These are phyloP conservation scores for Thyatira batis DNA, from an alignment of 2,888 invertebrate species.

Conservation along the genomic window DNA sequence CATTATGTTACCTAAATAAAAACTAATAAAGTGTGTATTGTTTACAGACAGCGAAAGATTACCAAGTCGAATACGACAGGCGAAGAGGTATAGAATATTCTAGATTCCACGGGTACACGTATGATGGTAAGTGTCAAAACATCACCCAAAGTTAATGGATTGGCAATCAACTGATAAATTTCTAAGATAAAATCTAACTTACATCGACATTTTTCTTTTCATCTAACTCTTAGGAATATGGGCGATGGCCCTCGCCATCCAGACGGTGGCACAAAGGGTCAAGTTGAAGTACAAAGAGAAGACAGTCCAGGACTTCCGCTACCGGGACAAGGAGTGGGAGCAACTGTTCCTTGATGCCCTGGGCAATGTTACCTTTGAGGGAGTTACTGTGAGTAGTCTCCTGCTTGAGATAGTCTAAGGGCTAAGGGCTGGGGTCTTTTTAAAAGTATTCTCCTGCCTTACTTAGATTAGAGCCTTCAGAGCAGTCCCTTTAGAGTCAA, in stretches of 20 bases:
- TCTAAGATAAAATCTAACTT: background rate
- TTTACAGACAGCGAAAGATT: slow-evolving; percentile 93
- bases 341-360: slow-evolving; percentile 92
- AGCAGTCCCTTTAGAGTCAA: no score
- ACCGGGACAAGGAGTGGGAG: slow-evolving; percentile 94
- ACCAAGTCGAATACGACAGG: slow-evolving; percentile 91
- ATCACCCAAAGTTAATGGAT: no score
- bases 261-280: slow-evolving; percentile 91
- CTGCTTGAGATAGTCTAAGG: background rate
- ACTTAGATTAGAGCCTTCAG: no score
- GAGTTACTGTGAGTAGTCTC: slow-evolving; percentile 86
- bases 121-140: slow-evolving; percentile 94
- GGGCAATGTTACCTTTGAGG: slow-evolving; percentile 96
- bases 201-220: background rate
- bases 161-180: no score
- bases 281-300: slow-evolving; percentile 87
- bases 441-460: no score
- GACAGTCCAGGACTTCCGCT: slow-evolving; percentile 91
- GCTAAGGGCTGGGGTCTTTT: no score
- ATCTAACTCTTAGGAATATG: slow-evolving; percentile 85
- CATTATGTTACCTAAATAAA: no score
- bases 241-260: slow-evolving; percentile 97
- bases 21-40: no score
- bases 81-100: slow-evolving; percentile 92
- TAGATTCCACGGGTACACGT: slow-evolving; percentile 98